Evolutionary conservation across 2,888 invertebrate genomes (phyloP).

Genomic region (Amphipoea oculea): DNA sequence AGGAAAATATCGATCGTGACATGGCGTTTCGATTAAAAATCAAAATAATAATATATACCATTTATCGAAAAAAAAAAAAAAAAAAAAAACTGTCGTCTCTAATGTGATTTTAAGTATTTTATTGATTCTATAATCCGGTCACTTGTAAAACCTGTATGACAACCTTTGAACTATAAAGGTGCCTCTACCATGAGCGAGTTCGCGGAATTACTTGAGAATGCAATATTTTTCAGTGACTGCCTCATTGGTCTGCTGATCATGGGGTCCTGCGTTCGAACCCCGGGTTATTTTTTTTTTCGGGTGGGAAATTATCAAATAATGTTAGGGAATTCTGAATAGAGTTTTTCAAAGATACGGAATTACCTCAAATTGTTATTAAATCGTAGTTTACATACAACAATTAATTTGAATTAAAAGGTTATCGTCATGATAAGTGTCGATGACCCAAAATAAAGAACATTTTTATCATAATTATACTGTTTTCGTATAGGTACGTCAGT

Average conservation of each 20-base stretch:
- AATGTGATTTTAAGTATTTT: conserved; percentile 76
- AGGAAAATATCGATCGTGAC: conserved; percentile 46
- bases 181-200: conserved; percentile 53
- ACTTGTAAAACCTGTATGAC: conserved; percentile 79
- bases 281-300: no score
- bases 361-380: neutral
- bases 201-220: conserved; percentile 17
- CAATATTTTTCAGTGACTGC: neutral
- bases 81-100: conserved; percentile 71
- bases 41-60: conserved; percentile 36
- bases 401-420: neutral
- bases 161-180: conserved; percentile 86
- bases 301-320: neutral
- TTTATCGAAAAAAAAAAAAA: conserved; percentile 68
- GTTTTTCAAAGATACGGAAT: neutral
- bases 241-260: no score
- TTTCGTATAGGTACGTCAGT: neutral
- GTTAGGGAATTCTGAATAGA: neutral
- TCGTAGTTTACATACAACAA: neutral
- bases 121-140: conserved; percentile 76
- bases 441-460: conserved; percentile 4
- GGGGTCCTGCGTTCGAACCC: no score
- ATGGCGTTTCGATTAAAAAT: conserved; percentile 56
- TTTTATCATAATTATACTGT: neutral
- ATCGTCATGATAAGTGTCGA: conserved; percentile 9